Percentiles rank a stretch among this genome's conserved stretches.
Conservation (phyloP, 2,797 vertebrate species). For the Mus spretus region DNA sequence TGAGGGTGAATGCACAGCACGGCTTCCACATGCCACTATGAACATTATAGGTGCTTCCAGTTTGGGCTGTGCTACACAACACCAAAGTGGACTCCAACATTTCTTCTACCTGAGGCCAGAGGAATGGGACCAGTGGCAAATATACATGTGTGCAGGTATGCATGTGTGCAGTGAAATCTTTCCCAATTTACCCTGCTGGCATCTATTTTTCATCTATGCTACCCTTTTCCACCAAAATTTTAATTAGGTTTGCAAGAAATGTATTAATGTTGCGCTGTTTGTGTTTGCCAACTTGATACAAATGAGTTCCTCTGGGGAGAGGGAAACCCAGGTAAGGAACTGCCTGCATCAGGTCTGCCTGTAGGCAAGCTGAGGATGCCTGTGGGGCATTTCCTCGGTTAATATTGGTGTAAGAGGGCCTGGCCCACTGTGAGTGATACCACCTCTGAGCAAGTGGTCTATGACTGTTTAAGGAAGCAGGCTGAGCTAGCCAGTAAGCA, state of each 20-base stretch:
- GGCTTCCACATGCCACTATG: accelerated
- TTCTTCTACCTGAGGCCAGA: neutral
- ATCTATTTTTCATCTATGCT: neutral
- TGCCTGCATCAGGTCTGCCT: neutral
- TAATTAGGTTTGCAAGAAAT: neutral
- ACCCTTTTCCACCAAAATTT: neutral
- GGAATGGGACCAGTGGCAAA: neutral
- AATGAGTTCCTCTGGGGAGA: neutral
- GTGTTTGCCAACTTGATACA: neutral
- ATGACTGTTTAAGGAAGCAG: neutral
- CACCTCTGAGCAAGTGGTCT: neutral
- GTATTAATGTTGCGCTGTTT: neutral
- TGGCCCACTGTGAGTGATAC: neutral
- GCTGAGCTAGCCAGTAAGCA: neutral
- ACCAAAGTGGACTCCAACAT: accelerated
- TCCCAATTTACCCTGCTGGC: neutral
- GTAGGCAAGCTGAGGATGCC: neutral
- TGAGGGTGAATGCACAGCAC: neutral
- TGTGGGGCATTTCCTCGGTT: neutral
- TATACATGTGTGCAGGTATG: accelerated
- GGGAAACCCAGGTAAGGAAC: neutral
- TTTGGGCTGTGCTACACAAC: neutral
- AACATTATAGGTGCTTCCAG: neutral
- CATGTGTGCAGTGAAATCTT: neutral
- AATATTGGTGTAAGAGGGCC: neutral